Percentiles rank a stretch among this genome's conserved stretches.
phyloP scores from a whole-genome alignment of 2,113 vertebrate species.

The Pantherophis guttatus region DNA sequence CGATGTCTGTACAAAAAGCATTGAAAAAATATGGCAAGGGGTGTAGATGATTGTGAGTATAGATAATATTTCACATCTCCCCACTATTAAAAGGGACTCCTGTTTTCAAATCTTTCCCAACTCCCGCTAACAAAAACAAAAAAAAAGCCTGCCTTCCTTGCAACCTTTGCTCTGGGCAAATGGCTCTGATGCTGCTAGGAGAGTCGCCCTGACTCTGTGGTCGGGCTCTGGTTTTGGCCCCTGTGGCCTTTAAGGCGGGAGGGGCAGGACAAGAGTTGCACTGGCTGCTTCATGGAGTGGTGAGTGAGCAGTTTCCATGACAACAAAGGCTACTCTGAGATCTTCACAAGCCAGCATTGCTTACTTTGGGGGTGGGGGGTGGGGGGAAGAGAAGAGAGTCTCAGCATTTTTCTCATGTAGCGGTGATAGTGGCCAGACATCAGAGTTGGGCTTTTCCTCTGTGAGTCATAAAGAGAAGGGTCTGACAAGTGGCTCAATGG shows the following conservation, averaged over 20 bases:
- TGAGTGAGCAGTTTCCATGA: slow-evolving; percentile 53
- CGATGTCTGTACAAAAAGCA: neutral
- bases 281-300: neutral
- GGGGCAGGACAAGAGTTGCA: neutral
- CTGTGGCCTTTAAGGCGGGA: neutral
- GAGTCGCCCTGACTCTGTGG: neutral
- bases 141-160: no score
- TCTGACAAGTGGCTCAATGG: neutral
- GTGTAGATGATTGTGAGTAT: neutral
- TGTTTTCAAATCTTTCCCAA: neutral
- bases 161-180: neutral
- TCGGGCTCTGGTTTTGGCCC: neutral
- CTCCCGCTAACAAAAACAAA: neutral
- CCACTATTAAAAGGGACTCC: neutral
- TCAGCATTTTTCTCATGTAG: neutral
- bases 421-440: neutral
- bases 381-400: neutral
- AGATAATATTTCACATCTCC: neutral
- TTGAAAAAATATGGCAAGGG: neutral
- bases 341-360: slow-evolving; percentile 4
- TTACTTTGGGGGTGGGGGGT: neutral
- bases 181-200: neutral
- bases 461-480: neutral
- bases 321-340: slow-evolving; percentile 45
- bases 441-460: neutral